Evolutionary conservation across 2,797 vertebrate species (phyloP).

Genomic region (Tragopan temminckii): DNA sequence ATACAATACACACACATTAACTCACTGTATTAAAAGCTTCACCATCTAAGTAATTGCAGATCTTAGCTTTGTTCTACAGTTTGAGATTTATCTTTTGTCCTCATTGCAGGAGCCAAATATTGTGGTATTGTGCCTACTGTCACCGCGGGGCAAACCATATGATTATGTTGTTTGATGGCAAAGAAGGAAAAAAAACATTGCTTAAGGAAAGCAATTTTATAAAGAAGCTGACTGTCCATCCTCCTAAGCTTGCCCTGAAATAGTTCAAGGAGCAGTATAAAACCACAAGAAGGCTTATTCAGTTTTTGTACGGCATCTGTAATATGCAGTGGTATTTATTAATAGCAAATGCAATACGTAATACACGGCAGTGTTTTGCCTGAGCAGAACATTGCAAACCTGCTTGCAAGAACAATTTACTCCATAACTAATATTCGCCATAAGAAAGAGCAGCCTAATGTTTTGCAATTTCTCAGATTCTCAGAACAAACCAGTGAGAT

Average conservation of each 20-base stretch:
- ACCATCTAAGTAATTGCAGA: background rate
- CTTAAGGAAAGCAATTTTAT: slow-evolving; percentile 71
- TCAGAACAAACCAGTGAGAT: slow-evolving; percentile 58
- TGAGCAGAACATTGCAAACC: slow-evolving; percentile 53
- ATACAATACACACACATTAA: background rate
- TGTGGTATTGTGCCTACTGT: background rate
- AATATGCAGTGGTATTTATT: slow-evolving; percentile 70
- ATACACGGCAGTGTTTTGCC: slow-evolving; percentile 40
- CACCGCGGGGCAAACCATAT: slow-evolving; percentile 52
- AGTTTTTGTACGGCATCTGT: slow-evolving; percentile 62
- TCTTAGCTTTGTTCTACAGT: background rate
- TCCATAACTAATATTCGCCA: slow-evolving; percentile 55
- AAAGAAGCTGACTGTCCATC: slow-evolving; percentile 59
- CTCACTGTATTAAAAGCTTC: slow-evolving; percentile 3
- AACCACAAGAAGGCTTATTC: slow-evolving; percentile 56
- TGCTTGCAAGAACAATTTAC: slow-evolving; percentile 58
- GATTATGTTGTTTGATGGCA: slow-evolving; percentile 18
- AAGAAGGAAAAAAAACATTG: slow-evolving; percentile 20
- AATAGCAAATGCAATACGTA: slow-evolving; percentile 48
- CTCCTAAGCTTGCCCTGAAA: slow-evolving; percentile 64
- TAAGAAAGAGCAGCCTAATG: slow-evolving; percentile 51
- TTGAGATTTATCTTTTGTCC: background rate
- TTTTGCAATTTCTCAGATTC: slow-evolving; percentile 47
- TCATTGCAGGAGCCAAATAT: background rate
- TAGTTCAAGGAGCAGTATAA: slow-evolving; percentile 69